phyloP scores from a whole-genome alignment of 2,888 invertebrate species.

The Plagodis pulveraria region DNA sequence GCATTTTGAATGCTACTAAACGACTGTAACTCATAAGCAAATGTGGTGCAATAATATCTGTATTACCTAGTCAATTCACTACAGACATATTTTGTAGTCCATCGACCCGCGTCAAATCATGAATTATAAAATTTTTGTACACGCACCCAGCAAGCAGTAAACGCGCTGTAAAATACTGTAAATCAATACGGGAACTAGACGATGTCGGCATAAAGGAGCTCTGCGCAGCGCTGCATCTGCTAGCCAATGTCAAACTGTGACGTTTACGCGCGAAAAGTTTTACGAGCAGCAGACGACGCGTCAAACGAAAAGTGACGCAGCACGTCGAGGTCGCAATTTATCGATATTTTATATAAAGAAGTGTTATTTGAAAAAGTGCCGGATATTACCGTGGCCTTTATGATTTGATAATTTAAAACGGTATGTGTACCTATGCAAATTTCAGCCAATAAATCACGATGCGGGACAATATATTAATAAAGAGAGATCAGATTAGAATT shows the following conservation, averaged over 20 bases:
- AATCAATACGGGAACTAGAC: constrained; percentile 71
- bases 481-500: no score
- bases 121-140: constrained; percentile 49
- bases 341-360: constrained; percentile 37
- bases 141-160: constrained; percentile 43
- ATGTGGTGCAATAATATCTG: no score
- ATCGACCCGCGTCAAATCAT: constrained; percentile 39
- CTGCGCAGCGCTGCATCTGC: constrained; percentile 79
- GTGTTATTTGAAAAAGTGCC: not conserved
- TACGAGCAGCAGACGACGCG: constrained; percentile 81
- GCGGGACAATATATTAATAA: no score
- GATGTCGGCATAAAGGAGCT: constrained; percentile 63
- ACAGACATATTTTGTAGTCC: constrained; percentile 31
- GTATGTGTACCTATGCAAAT: no score
- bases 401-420: no score
- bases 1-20: no score
- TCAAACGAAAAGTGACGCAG: constrained; percentile 68
- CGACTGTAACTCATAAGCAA: no score
- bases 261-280: constrained; percentile 84
- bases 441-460: no score
- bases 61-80: no score
- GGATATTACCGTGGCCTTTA: no score
- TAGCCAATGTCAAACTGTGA: constrained; percentile 75
- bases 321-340: constrained; percentile 36
- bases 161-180: constrained; percentile 66